Percentiles rank a stretch among this genome's conserved stretches.
phyloP scores from a whole-genome alignment of 2,113 vertebrate genomes.

The Leucoraja erinaceus region DNA sequence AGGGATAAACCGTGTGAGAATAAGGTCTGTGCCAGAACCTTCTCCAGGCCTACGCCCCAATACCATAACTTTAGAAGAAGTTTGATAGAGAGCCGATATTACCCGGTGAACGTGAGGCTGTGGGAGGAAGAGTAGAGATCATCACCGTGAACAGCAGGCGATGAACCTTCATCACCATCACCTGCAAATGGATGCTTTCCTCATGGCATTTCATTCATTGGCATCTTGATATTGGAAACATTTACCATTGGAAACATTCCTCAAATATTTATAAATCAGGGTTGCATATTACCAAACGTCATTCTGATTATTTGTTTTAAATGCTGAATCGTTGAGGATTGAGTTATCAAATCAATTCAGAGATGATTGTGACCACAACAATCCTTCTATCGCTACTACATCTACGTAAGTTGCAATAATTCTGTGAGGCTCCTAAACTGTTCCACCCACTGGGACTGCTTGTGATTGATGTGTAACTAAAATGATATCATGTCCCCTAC shows the following conservation, averaged over 20 bases:
- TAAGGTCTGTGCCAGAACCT: not conserved
- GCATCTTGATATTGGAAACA: not conserved
- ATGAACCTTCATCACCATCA: constrained; percentile 7
- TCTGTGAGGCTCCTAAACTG: not conserved
- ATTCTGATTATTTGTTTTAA: too few species aligned
- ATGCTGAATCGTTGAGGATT: not conserved
- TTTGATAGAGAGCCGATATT: not conserved
- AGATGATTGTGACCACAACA: too few species aligned
- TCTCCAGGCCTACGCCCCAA: not conserved
- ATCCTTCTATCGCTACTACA: not conserved
- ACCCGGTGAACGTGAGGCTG: not conserved
- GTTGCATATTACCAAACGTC: not conserved
- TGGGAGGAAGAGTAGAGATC: not conserved
- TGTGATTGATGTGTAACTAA: not conserved
- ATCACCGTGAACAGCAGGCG: not conserved
- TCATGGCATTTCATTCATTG: not conserved
- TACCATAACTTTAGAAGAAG: not conserved
- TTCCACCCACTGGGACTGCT: not conserved
- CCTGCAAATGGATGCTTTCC: not conserved
- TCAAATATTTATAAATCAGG: not conserved
- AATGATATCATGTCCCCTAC: not conserved
- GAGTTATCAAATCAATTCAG: not conserved
- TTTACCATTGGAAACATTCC: not conserved
- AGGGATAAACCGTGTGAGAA: not conserved
- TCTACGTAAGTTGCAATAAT: not conserved